phyloP scores from a whole-genome alignment of 2,797 vertebrate genomes.

The Danio kyathit region DNA sequence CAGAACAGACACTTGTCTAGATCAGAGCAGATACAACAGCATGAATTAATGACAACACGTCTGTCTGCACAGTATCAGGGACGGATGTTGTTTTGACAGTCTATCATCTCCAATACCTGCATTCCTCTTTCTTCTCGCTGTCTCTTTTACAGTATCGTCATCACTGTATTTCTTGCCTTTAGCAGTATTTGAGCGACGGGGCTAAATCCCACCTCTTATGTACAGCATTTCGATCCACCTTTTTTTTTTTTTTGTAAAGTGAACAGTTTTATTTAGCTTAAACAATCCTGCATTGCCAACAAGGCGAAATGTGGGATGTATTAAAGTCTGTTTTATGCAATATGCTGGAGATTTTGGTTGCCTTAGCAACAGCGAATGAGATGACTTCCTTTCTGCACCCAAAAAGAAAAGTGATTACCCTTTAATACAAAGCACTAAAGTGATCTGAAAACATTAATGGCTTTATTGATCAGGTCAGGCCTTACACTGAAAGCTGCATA shows the following conservation, averaged over 20 bases:
- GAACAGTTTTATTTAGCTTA: conserved; percentile 39
- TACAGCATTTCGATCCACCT: conserved; percentile 1
- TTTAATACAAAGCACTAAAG: conserved; percentile 29
- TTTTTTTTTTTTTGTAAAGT: conserved; percentile 2
- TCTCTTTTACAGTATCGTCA: conserved; percentile 4
- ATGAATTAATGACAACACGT: conserved; percentile 35
- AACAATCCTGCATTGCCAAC: conserved; percentile 21
- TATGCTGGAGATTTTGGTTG: conserved; percentile 48
- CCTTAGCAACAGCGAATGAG: conserved; percentile 47
- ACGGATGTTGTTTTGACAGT: conserved; percentile 31
- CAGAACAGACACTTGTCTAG: conserved; percentile 19
- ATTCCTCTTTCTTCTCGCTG: not conserved
- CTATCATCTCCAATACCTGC: conserved; percentile 18
- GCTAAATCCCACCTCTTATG: conserved; percentile 17
- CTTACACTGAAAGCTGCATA: not conserved
- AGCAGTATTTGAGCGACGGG: conserved; percentile 31
- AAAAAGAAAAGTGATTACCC: conserved; percentile 40
- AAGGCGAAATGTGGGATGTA: conserved; percentile 37
- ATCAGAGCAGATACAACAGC: conserved; percentile 22
- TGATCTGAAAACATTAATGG: conserved; percentile 35
- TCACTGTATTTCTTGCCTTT: not conserved
- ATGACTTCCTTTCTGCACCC: conserved; percentile 30
- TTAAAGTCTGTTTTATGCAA: conserved; percentile 47
- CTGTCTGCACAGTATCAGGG: conserved; percentile 31
- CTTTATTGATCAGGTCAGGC: conserved; percentile 30